Percentiles rank a stretch among this genome's conserved stretches.
Conservation (phyloP, 1,140 invertebrate genomes). For the Drosophila arizonae region DNA sequence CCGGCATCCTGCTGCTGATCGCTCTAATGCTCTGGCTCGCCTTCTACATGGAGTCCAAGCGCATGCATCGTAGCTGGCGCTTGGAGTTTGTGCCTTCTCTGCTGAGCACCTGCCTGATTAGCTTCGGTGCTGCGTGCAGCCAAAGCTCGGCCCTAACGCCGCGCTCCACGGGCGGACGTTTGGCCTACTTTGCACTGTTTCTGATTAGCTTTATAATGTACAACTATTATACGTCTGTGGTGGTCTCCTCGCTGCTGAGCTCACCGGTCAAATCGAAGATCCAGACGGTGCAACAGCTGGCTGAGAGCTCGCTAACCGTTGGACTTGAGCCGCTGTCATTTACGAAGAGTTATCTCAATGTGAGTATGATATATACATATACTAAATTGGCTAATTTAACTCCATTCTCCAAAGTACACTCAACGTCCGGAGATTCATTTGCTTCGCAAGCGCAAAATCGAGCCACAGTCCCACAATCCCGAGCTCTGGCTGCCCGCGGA, state of each 20-base stretch:
- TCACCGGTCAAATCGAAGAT: constrained; percentile 75
- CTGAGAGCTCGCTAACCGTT: constrained; percentile 68
- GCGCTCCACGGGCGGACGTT: constrained; percentile 60
- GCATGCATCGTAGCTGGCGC: constrained; percentile 32
- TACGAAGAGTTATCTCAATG: constrained; percentile 72
- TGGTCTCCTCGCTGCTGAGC: constrained; percentile 74
- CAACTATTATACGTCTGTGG: constrained; percentile 79
- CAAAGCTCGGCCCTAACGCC: constrained; percentile 70
- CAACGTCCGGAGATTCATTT: constrained; percentile 53
- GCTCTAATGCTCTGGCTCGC: constrained; percentile 61
- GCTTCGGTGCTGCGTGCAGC: constrained; percentile 73
- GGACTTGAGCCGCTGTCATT: constrained; percentile 70
- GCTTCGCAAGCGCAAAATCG: constrained; percentile 65
- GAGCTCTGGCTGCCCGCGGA: constrained; percentile 68
- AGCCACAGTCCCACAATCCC: constrained; percentile 42
- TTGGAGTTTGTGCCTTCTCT: constrained; percentile 64
- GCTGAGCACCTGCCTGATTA: constrained; percentile 57
- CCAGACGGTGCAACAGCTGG: constrained; percentile 66
- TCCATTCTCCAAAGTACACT: constrained; percentile 44
- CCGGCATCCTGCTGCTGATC: constrained; percentile 42
- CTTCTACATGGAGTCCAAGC: constrained; percentile 61
- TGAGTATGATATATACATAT: constrained; percentile 30
- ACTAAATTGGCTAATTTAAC: neutral
- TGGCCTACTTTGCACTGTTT: constrained; percentile 64
- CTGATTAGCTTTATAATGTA: constrained; percentile 78